Conservation (phyloP, 1,140 invertebrate species). For the Drosophila repletoides region DNA sequence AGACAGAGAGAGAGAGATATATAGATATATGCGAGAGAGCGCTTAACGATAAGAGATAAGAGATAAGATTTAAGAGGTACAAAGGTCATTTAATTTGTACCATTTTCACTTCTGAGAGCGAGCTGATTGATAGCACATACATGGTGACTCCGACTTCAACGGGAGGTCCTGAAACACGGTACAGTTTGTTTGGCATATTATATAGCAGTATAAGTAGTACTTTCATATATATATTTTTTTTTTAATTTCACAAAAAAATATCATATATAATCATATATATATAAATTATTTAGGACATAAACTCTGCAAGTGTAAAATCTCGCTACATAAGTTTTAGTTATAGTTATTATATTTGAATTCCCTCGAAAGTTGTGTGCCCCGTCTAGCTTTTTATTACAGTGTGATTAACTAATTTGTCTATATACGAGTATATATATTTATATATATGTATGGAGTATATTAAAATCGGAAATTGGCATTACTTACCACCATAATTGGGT, state of each 20-base stretch:
- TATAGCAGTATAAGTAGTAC: neutral
- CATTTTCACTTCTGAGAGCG: conserved; percentile 99
- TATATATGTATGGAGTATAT: too few species aligned
- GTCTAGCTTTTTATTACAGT: too few species aligned
- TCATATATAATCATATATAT: conserved; percentile 2
- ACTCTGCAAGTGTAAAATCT: too few species aligned
- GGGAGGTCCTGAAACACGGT: conserved; percentile 93
- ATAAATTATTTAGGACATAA: too few species aligned
- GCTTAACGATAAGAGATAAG: conserved; percentile 30
- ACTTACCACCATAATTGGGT: conserved; percentile 98
- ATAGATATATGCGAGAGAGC: conserved; percentile 44
- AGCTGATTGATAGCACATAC: conserved; percentile 99
- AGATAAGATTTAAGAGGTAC: conserved; percentile 73
- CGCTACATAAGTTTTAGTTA: too few species aligned
- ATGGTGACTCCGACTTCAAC: conserved; percentile 98
- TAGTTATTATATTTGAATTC: too few species aligned
- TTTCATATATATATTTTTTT: too few species aligned
- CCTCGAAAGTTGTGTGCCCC: too few species aligned
- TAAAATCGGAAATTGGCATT: conserved; percentile 42
- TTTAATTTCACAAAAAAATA: too few species aligned
- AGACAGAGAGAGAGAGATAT: conserved; percentile 40
- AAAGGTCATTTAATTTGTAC: conserved; percentile 85
- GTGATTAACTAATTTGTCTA: too few species aligned
- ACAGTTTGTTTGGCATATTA: conserved; percentile 52
- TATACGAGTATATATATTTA: too few species aligned